A percentile compares a stretch with the other conserved stretches of the same genome.
phyloP scores from a whole-genome alignment of 1,140 invertebrate genomes.

The Myzus persicae region DNA sequence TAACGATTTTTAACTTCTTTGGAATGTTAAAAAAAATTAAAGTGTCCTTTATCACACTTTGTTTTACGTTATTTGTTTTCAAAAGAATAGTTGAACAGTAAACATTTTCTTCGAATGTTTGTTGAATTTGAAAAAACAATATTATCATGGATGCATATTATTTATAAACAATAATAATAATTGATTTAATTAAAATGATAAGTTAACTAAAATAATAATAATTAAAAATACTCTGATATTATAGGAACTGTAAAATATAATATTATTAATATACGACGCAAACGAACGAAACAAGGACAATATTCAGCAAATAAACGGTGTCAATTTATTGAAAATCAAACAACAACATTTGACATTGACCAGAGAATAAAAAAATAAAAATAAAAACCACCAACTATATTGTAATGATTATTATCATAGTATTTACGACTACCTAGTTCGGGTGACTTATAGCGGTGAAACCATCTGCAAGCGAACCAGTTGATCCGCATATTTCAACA shows the following conservation, averaged over 20 bases:
- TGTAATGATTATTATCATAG: background rate
- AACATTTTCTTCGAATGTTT: slow-evolving; percentile 2
- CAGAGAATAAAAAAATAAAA: too few relatives aligned
- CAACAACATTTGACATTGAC: background rate
- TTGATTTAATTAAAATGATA: background rate
- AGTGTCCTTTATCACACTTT: slow-evolving; percentile 2
- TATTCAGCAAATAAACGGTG: background rate
- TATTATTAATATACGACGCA: background rate
- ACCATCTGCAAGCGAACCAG: background rate
- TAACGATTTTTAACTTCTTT: slow-evolving; percentile 7
- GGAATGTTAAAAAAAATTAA: background rate
- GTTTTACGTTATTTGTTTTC: slow-evolving; percentile 2
- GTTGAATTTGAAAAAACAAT: background rate
- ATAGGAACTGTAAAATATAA: background rate
- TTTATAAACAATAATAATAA: slow-evolving; percentile 10
- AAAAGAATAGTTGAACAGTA: background rate
- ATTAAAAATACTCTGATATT: background rate
- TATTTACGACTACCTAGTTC: background rate
- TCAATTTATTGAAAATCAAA: background rate
- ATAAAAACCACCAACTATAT: background rate
- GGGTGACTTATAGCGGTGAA: background rate
- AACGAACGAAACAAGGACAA: background rate
- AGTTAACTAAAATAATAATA: background rate
- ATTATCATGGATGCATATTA: background rate
- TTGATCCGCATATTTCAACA: background rate